phyloP scores from a whole-genome alignment of 2,113 vertebrate genomes.

The Nycticryphes semicollaris region DNA sequence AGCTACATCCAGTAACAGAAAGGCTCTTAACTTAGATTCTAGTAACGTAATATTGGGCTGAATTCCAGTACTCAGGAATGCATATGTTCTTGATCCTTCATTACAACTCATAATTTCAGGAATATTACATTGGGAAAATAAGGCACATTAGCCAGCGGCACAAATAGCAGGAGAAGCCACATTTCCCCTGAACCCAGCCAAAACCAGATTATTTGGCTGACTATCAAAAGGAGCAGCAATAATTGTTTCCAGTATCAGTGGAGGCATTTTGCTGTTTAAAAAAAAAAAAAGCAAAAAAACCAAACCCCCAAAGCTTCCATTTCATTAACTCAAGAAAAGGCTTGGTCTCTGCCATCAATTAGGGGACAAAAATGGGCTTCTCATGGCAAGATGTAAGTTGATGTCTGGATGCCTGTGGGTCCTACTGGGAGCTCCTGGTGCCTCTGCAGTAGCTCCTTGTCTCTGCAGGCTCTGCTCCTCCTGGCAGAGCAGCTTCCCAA shows the following conservation, averaged over 20 bases:
- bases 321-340: neutral
- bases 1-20: neutral
- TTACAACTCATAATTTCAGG: neutral
- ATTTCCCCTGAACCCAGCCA: neutral
- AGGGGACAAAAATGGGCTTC: neutral
- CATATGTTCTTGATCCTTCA: neutral
- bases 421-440: neutral
- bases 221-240: neutral
- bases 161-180: neutral
- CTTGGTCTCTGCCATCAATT: neutral
- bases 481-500: neutral
- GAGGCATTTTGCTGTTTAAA: neutral
- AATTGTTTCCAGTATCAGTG: constrained; percentile 17
- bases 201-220: neutral
- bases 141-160: neutral
- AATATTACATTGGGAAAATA: neutral
- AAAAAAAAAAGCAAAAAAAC: neutral
- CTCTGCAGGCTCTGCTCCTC: neutral
- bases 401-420: neutral
- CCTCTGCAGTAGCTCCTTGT: neutral
- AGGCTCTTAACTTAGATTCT: neutral
- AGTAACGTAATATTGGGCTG: neutral
- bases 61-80: neutral
- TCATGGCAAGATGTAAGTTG: neutral
- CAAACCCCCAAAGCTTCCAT: neutral